phyloP scores from a whole-genome alignment of 2,797 vertebrate species.

The Eurystomus glaucurus region DNA sequence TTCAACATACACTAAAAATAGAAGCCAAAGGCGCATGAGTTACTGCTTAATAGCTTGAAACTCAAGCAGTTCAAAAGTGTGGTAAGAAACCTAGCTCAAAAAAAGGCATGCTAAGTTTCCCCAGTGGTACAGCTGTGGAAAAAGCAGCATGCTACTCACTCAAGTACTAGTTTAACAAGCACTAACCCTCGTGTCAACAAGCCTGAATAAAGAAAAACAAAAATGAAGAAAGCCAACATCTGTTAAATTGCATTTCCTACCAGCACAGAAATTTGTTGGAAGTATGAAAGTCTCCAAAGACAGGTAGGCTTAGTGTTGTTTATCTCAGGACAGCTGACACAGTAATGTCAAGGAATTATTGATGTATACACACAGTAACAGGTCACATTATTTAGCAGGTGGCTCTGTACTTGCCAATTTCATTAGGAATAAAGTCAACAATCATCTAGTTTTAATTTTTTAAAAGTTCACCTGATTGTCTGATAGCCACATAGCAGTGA shows the following conservation, averaged over 20 bases:
- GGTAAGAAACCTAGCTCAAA: background rate
- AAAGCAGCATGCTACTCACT: background rate
- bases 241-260: background rate
- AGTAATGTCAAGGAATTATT: background rate
- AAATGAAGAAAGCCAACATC: accelerated
- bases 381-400: background rate
- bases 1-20: background rate
- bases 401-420: background rate
- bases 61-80: background rate
- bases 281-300: background rate
- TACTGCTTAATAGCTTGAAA: background rate
- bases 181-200: background rate
- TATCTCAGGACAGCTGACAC: background rate
- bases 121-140: background rate
- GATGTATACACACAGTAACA: background rate
- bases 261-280: background rate
- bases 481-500: constrained; percentile 99
- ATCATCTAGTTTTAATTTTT: background rate
- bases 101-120: background rate
- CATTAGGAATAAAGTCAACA: background rate
- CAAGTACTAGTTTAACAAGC: background rate
- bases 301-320: background rate
- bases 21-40: background rate
- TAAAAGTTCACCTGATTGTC: constrained; percentile 93
- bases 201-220: background rate